Evolutionary conservation across 2,113 vertebrate genomes (phyloP).

Genomic region (Rana temporaria): DNA sequence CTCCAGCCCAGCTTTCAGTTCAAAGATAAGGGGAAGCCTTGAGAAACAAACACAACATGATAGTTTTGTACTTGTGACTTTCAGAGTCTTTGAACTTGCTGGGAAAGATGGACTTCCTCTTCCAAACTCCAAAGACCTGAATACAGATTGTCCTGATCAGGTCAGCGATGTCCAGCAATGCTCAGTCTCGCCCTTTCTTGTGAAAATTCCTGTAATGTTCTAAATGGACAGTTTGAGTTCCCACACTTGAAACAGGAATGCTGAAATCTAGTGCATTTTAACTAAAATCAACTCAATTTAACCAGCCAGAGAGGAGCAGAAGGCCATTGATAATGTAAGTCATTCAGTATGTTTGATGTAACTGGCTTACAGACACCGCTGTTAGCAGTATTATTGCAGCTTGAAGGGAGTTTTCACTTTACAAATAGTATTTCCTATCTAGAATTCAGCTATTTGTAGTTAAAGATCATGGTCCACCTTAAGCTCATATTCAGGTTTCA

Average conservation of each 20-base stretch:
- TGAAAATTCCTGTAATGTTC: background rate
- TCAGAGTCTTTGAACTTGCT: constrained; percentile 39
- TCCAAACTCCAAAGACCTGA: background rate
- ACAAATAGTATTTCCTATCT: too few relatives aligned
- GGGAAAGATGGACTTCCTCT: constrained; percentile 42
- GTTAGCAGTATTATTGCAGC: too few relatives aligned
- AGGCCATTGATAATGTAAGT: too few relatives aligned
- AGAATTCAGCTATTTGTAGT: too few relatives aligned
- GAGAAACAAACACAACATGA: constrained; percentile 48
- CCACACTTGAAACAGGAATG: constrained; percentile 8
- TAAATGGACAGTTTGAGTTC: constrained; percentile 18
- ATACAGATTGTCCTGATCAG: constrained; percentile 28
- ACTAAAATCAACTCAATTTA: background rate
- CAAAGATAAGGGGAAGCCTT: constrained; percentile 42
- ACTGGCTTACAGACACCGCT: too few relatives aligned
- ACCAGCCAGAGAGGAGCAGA: too few relatives aligned
- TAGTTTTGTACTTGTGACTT: constrained; percentile 44
- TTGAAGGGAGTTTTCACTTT: too few relatives aligned
- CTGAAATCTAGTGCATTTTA: background rate
- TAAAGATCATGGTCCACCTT: too few relatives aligned
- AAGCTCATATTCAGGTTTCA: too few relatives aligned
- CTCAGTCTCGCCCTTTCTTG: background rate
- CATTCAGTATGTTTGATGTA: too few relatives aligned
- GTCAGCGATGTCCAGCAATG: constrained; percentile 1
- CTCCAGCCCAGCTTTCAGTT: constrained; percentile 19